Evolutionary conservation across 2,888 invertebrate species (phyloP).

Genomic region (Amiota mariae): DNA sequence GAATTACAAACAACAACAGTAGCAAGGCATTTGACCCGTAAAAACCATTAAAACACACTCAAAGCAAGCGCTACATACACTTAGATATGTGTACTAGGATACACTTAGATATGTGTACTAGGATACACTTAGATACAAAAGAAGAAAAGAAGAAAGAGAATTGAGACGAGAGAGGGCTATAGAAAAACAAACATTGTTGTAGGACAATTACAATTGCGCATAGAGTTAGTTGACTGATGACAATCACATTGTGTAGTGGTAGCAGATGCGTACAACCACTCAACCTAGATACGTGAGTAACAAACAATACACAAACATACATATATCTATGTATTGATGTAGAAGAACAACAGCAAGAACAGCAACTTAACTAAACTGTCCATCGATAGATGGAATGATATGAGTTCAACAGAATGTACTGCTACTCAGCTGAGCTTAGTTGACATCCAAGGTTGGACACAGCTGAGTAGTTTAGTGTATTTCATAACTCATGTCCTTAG

Average conservation of each 20-base stretch:
- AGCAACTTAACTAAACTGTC: background rate
- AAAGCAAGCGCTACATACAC: background rate
- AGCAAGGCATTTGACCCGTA: background rate
- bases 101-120: background rate
- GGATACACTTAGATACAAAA: background rate
- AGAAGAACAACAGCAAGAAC: background rate
- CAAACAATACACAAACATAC: background rate
- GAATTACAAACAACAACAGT: background rate
- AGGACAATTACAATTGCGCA: slow-evolving; percentile 63
- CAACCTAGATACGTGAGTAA: slow-evolving; percentile 13
- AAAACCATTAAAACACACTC: slow-evolving; percentile 3
- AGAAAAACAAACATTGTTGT: slow-evolving; percentile 65
- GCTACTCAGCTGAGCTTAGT: background rate
- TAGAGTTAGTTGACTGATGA: slow-evolving; percentile 65
- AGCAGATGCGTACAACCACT: slow-evolving; percentile 48
- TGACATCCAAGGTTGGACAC: slow-evolving; percentile 1
- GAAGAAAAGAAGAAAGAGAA: too few species aligned
- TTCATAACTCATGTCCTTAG: slow-evolving; percentile 19
- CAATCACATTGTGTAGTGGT: slow-evolving; percentile 58
- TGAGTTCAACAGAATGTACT: background rate
- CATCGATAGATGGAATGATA: background rate
- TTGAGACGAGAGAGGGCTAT: slow-evolving; percentile 41
- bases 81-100: background rate
- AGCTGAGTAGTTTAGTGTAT: background rate
- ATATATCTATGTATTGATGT: background rate